Percentiles rank a stretch among this genome's conserved stretches.
Evolutionary conservation across 1,140 invertebrate genomes (phyloP).

Genomic region (Saccostrea glomerata): DNA sequence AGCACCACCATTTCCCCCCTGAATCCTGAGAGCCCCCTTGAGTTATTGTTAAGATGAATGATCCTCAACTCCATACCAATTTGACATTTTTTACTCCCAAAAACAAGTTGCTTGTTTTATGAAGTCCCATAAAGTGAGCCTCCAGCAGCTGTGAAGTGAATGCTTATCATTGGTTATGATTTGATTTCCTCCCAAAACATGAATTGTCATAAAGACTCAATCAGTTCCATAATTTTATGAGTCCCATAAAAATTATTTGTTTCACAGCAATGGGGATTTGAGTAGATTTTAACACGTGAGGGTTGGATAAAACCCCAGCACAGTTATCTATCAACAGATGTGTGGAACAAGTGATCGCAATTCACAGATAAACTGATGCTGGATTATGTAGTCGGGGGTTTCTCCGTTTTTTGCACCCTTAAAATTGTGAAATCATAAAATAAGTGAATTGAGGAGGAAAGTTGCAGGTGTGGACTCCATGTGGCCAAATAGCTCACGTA

Average conservation of each 20-base stretch:
- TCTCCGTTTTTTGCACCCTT: constrained; percentile 23
- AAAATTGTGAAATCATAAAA: constrained; percentile 36
- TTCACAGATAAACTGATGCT: constrained; percentile 6
- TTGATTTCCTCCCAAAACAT: constrained; percentile 38
- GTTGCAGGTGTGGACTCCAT: constrained; percentile 21
- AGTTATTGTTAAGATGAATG: constrained; percentile 22
- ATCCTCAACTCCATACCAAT: constrained; percentile 23
- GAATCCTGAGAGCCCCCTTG: constrained; percentile 11
- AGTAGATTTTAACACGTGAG: constrained; percentile 50
- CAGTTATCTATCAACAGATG: constrained; percentile 39
- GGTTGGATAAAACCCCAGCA: constrained; percentile 1
- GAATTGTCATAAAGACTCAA: constrained; percentile 44
- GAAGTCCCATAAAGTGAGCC: constrained; percentile 24
- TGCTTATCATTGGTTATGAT: constrained; percentile 40
- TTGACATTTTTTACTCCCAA: constrained; percentile 38
- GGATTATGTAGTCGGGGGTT: constrained; percentile 35
- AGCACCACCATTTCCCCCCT: neutral
- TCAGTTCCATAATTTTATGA: constrained; percentile 43
- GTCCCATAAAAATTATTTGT: constrained; percentile 47
- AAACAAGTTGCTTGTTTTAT: constrained; percentile 34
- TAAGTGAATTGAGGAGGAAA: constrained; percentile 29
- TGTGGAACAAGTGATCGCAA: constrained; percentile 47
- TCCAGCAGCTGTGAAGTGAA: constrained; percentile 7
- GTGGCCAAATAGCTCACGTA: neutral
- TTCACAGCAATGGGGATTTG: constrained; percentile 36